These are phyloP conservation scores for Aphelenchoides bicaudatus DNA, from an alignment of 2,888 invertebrate genomes.

Conservation along the genomic window DNA sequence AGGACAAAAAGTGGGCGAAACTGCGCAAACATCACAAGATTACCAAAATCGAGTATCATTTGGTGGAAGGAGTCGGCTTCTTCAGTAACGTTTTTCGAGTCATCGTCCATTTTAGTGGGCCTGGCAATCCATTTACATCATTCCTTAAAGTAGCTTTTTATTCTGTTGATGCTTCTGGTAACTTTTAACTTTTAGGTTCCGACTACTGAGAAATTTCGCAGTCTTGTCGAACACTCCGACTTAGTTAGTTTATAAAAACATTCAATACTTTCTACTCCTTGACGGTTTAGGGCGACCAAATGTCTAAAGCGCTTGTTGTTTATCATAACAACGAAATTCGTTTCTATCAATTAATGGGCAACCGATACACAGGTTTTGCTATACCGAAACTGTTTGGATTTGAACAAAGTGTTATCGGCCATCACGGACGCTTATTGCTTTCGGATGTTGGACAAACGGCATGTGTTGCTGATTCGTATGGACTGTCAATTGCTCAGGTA, in stretches of 20 bases:
- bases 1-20: constrained; percentile 12
- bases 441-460: constrained; percentile 7
- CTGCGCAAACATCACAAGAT: constrained; percentile 8
- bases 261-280: not conserved
- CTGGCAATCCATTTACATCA: constrained; percentile 2
- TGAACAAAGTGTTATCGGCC: constrained; percentile 9
- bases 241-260: not conserved
- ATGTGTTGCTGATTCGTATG: not conserved
- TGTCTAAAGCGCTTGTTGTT: constrained; percentile 9
- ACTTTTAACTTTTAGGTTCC: no score
- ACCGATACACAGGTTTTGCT: not conserved
- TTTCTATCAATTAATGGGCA: constrained; percentile 6
- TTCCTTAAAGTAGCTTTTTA: no score
- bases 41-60: not conserved
- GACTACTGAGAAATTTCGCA: constrained; percentile 7
- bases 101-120: not conserved
- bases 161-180: no score
- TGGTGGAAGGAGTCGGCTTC: not conserved
- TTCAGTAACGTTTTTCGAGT: constrained; percentile 1
- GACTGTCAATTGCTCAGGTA: constrained; percentile 13
- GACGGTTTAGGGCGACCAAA: constrained; percentile 14
- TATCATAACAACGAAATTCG: constrained; percentile 18
- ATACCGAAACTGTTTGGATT: constrained; percentile 13
- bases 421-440: constrained; percentile 11
- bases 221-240: not conserved